Conservation (phyloP, 2,113 vertebrate genomes). For the Melanocharis versteri region DNA sequence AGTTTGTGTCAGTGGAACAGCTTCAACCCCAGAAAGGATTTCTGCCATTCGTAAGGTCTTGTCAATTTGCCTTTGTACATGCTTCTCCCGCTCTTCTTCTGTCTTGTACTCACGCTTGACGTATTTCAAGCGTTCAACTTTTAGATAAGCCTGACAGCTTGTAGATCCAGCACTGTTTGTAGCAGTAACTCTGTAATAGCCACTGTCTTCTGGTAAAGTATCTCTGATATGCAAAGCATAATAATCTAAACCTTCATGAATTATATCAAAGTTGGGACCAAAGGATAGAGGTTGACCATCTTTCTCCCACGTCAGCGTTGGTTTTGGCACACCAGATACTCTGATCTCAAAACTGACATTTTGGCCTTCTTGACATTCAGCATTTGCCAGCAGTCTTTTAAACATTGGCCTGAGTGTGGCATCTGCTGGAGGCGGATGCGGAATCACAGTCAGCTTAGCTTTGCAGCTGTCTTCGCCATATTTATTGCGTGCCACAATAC, state of each 20-base stretch:
- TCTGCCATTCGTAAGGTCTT: conserved; percentile 92
- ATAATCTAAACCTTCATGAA: conserved; percentile 97
- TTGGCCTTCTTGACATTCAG: conserved; percentile 93
- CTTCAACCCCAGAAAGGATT: conserved; percentile 85
- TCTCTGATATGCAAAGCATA: conserved; percentile 91
- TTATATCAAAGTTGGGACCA: conserved; percentile 89
- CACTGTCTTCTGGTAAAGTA: conserved; percentile 92
- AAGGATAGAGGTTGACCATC: conserved; percentile 89
- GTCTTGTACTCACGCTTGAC: conserved; percentile 88
- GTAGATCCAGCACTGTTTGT: conserved; percentile 96
- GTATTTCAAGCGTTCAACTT: conserved; percentile 86
- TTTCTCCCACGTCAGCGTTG: conserved; percentile 92
- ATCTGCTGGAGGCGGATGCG: conserved; percentile 87
- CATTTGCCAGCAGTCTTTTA: conserved; percentile 94
- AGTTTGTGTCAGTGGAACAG: conserved; percentile 82
- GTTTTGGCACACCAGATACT: conserved; percentile 88
- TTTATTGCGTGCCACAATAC: conserved; percentile 89
- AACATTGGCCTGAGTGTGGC: conserved; percentile 96
- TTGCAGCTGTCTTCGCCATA: conserved; percentile 96
- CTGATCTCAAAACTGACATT: conserved; percentile 93
- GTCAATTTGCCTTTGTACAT: conserved; percentile 81
- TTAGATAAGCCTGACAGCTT: conserved; percentile 92
- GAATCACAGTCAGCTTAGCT: conserved; percentile 87
- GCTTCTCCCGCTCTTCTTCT: conserved; percentile 77
- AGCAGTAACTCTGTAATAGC: conserved; percentile 92